Percentiles rank a stretch among this genome's conserved stretches.
Evolutionary conservation across 2,888 invertebrate species (phyloP).

Genomic region (Pheosia gnoma): DNA sequence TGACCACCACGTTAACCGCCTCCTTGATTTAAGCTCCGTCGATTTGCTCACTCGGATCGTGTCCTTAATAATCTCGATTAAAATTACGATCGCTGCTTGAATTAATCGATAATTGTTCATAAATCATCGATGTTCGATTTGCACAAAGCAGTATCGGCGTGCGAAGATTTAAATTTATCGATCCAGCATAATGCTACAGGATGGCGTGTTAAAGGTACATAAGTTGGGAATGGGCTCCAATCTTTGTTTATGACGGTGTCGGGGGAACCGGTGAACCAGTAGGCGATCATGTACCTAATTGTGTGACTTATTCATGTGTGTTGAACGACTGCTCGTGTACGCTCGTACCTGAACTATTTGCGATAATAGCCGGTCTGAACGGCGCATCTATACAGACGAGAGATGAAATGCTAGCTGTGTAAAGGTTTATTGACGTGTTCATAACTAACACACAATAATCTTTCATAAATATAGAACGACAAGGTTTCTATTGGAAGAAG

Average conservation of each 20-base stretch:
- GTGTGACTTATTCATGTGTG: constrained; percentile 60
- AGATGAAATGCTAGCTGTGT: not conserved
- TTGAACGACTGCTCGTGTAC: not conserved
- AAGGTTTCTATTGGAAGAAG: not conserved
- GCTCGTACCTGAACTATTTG: constrained; percentile 5
- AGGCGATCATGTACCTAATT: constrained; percentile 61
- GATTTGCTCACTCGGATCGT: constrained; percentile 57
- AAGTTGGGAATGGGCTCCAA: constrained; percentile 66
- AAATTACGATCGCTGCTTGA: constrained; percentile 83
- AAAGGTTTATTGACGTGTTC: constrained; percentile 1
- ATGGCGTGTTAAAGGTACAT: constrained; percentile 77
- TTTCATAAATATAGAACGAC: constrained; percentile 3
- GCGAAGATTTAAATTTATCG: constrained; percentile 81
- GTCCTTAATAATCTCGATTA: constrained; percentile 77
- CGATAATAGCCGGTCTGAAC: constrained; percentile 4
- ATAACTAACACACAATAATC: not conserved
- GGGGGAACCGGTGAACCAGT: constrained; percentile 42
- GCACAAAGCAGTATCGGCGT: constrained; percentile 80
- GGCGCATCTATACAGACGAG: not conserved
- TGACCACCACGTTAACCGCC: constrained; percentile 48
- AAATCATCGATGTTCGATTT: constrained; percentile 83
- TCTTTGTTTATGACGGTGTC: constrained; percentile 72
- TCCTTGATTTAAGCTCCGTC: constrained; percentile 64
- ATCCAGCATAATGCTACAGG: constrained; percentile 64
- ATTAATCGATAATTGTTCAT: constrained; percentile 84